These are phyloP conservation scores for Drosophila aff. DNA, from an alignment of 1,140 invertebrate species.

Conservation along the genomic window DNA sequence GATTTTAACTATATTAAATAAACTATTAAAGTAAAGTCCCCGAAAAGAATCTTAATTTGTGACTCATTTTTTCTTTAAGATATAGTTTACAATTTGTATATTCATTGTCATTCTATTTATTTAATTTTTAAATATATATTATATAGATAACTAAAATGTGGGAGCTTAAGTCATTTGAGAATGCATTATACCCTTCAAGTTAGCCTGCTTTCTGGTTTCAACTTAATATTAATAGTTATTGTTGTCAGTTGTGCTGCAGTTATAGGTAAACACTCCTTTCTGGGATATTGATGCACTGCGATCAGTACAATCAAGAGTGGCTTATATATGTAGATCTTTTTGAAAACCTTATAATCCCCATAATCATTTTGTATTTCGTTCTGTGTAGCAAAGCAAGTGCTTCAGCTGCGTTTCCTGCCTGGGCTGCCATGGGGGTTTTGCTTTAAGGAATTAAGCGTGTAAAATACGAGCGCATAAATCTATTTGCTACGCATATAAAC, in stretches of 20 bases:
- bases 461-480: slow-evolving; percentile 82
- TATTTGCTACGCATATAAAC: slow-evolving; percentile 78
- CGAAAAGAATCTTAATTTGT: no score
- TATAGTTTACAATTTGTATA: no score
- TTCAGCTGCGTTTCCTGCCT: slow-evolving; percentile 33
- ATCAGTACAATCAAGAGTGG: neutral
- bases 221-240: neutral
- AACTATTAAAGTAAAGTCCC: no score
- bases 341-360: neutral
- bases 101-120: no score
- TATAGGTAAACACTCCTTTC: neutral
- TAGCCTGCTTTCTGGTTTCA: no score
- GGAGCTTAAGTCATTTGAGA: no score
- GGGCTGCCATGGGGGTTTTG: slow-evolving; percentile 34
- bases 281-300: neutral
- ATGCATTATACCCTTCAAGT: no score
- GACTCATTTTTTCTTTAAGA: no score
- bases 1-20: neutral
- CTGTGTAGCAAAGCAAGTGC: slow-evolving; percentile 42
- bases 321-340: neutral
- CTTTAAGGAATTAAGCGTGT: slow-evolving; percentile 74
- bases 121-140: no score
- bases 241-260: neutral
- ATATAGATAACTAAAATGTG: no score
- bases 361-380: neutral